Percentiles rank a stretch among this genome's conserved stretches.
phyloP scores from a whole-genome alignment of 2,797 vertebrate species.

The Remorina albescens region DNA sequence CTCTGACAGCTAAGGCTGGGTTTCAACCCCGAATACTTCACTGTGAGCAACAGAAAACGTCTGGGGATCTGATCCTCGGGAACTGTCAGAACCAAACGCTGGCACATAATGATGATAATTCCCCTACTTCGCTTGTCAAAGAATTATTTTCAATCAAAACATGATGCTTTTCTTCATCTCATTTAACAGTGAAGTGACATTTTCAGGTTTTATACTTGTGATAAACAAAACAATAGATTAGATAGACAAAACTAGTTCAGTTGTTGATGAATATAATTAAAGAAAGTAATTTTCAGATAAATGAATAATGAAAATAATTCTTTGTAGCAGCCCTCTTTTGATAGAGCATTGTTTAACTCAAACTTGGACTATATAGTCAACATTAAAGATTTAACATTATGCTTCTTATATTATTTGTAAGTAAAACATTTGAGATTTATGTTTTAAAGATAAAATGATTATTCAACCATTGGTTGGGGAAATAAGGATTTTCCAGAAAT shows the following conservation, averaged over 20 bases:
- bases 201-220: neutral
- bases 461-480: neutral
- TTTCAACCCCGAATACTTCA: neutral
- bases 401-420: neutral
- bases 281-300: neutral
- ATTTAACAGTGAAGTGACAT: neutral
- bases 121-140: neutral
- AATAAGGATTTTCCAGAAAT: neutral
- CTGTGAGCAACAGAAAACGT: constrained; percentile 5
- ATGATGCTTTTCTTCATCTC: neutral
- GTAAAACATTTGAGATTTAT: neutral
- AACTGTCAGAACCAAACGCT: neutral
- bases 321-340: neutral
- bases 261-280: too few relatives aligned
- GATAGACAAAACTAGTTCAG: too few relatives aligned
- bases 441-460: neutral
- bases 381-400: neutral
- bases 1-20: constrained; percentile 7
- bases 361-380: neutral
- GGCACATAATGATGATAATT: neutral
- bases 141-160: neutral
- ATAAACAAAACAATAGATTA: neutral
- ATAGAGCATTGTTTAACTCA: neutral
- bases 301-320: too few relatives aligned
- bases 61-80: neutral